Evolutionary conservation across 2,888 invertebrate species (phyloP).

Genomic region (Hirtodrosophila duncani): DNA sequence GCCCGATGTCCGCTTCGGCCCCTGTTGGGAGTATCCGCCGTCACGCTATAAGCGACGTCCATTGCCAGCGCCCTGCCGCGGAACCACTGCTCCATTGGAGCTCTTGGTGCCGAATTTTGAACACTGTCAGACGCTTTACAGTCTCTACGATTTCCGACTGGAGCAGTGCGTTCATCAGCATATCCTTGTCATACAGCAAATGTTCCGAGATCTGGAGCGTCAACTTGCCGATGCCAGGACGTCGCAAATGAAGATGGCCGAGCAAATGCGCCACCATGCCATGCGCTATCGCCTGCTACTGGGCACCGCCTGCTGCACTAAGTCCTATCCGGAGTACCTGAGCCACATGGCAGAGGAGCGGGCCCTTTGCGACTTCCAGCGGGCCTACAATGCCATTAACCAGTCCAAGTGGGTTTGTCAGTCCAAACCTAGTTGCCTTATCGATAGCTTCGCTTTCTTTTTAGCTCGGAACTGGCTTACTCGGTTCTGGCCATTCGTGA

Average conservation of each 20-base stretch:
- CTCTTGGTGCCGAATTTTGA: constrained; percentile 40
- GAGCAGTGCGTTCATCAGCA: constrained; percentile 62
- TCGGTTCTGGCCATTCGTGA: constrained; percentile 34
- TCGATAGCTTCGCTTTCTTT: neutral
- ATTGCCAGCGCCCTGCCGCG: constrained; percentile 50
- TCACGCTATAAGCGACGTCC: constrained; percentile 47
- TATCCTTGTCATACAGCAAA: constrained; percentile 49
- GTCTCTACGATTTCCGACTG: constrained; percentile 53
- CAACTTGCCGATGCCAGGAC: constrained; percentile 27
- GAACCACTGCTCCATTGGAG: constrained; percentile 29
- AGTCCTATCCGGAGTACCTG: constrained; percentile 66
- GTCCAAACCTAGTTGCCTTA: neutral
- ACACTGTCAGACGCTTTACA: constrained; percentile 52
- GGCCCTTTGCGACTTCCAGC: constrained; percentile 49
- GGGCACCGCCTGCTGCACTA: constrained; percentile 43
- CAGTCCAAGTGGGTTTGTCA: constrained; percentile 54
- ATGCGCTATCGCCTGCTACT: constrained; percentile 46
- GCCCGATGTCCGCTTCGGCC: constrained; percentile 25
- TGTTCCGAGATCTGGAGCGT: constrained; percentile 23
- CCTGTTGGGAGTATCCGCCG: constrained; percentile 63
- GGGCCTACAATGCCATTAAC: constrained; percentile 41
- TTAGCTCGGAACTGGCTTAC: constrained; percentile 26
- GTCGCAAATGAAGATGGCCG: constrained; percentile 29
- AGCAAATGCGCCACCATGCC: constrained; percentile 49
- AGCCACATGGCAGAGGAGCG: constrained; percentile 56